phyloP scores from a whole-genome alignment of 2,113 vertebrate species.

The Cariama cristata region DNA sequence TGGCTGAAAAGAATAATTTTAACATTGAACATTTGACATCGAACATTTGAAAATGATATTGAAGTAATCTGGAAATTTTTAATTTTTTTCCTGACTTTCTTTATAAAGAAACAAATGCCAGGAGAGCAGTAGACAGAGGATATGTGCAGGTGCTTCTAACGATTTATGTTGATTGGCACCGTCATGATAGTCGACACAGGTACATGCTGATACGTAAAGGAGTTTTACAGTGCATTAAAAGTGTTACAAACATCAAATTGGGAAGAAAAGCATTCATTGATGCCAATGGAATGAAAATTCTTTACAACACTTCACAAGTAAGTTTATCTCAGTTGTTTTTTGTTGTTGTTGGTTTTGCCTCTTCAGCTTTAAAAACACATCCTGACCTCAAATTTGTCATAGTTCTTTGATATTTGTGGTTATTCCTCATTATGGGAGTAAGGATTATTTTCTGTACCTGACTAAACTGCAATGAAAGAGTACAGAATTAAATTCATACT shows the following conservation, averaged over 20 bases:
- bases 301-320: conserved; percentile 94
- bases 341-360: background rate
- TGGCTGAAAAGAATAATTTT: background rate
- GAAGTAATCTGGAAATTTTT: background rate
- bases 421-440: background rate
- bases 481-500: background rate
- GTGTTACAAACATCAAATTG: conserved; percentile 91
- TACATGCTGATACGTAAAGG: conserved; percentile 94
- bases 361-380: background rate
- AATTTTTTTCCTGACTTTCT: conserved; percentile 62
- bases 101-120: conserved; percentile 90
- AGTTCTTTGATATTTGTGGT: background rate
- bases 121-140: conserved; percentile 89
- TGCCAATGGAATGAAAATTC: conserved; percentile 93
- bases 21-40: background rate
- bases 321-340: conserved; percentile 37
- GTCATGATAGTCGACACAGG: conserved; percentile 91
- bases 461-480: background rate
- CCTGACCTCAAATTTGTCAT: background rate
- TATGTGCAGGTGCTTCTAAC: conserved; percentile 87
- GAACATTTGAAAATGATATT: background rate
- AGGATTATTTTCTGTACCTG: background rate
- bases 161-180: conserved; percentile 95
- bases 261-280: conserved; percentile 94
- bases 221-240: conserved; percentile 92